Evolutionary conservation across 2,888 invertebrate species (phyloP).

Genomic region (Agapostemon virescens): DNA sequence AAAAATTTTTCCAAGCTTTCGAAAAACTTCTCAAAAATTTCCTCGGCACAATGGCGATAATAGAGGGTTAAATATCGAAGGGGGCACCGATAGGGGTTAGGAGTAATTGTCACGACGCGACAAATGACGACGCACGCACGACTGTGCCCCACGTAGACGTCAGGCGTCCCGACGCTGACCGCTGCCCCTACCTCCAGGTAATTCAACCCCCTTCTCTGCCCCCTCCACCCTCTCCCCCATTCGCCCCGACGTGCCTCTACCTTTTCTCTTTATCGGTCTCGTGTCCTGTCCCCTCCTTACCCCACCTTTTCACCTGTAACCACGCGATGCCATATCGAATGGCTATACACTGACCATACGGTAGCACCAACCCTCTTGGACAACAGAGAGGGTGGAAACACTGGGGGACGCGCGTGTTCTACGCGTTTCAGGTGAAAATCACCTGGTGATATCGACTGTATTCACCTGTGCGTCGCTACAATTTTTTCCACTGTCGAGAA

Average conservation of each 20-base stretch:
- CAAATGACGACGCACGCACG: slow-evolving; percentile 67
- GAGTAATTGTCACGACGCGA: slow-evolving; percentile 45
- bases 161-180: slow-evolving; percentile 75
- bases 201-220: slow-evolving; percentile 34
- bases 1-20: not conserved
- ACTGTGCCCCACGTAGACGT: slow-evolving; percentile 62
- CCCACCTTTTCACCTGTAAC: slow-evolving; percentile 35
- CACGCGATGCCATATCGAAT: slow-evolving; percentile 40
- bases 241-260: not conserved
- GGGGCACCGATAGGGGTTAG: not conserved
- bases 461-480: not conserved
- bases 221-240: no score
- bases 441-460: slow-evolving; percentile 11
- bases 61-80: not conserved
- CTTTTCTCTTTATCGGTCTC: slow-evolving; percentile 3
- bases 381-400: slow-evolving; percentile 1
- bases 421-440: slow-evolving; percentile 19
- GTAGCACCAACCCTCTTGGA: slow-evolving; percentile 6
- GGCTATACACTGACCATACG: slow-evolving; percentile 49
- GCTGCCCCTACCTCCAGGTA: slow-evolving; percentile 49
- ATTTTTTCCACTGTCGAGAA: not conserved
- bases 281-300: not conserved
- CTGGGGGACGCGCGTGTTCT: not conserved
- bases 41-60: not conserved
- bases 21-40: not conserved